Conservation (phyloP, 2,113 vertebrate species). For the Suncus etruscus region DNA sequence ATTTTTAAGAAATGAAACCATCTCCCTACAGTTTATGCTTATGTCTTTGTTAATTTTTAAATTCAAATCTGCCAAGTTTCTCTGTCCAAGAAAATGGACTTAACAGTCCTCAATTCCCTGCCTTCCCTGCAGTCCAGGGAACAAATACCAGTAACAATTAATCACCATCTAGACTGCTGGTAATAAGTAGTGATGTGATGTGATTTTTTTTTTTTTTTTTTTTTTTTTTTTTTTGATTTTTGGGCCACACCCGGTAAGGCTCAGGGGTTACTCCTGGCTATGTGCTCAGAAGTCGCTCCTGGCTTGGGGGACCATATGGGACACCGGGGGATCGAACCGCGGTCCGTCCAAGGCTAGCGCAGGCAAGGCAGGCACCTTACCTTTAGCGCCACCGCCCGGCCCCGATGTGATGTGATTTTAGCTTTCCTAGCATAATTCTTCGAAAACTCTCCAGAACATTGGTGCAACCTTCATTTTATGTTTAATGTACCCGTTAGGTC, state of each 20-base stretch:
- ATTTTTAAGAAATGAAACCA: constrained; percentile 8
- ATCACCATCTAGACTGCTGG: constrained; percentile 13
- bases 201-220: no score
- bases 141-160: background rate
- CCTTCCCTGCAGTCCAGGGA: background rate
- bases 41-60: constrained; percentile 9
- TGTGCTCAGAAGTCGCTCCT: no score
- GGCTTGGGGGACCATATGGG: no score
- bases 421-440: constrained; percentile 28
- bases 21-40: constrained; percentile 42
- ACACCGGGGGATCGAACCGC: no score
- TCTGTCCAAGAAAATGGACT: background rate
- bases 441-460: constrained; percentile 18
- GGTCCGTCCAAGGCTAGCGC: no score
- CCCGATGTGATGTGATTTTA: background rate
- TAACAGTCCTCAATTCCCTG: constrained; percentile 1
- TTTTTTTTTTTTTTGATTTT: no score
- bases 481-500: constrained; percentile 1
- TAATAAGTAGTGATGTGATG: background rate
- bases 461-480: constrained; percentile 3
- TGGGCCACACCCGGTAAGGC: no score
- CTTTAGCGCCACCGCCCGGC: no score
- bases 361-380: no score
- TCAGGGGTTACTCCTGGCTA: no score
- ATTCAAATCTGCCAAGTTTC: background rate